phyloP scores from a whole-genome alignment of 2,113 vertebrate genomes.

The Alaudala cheleensis region DNA sequence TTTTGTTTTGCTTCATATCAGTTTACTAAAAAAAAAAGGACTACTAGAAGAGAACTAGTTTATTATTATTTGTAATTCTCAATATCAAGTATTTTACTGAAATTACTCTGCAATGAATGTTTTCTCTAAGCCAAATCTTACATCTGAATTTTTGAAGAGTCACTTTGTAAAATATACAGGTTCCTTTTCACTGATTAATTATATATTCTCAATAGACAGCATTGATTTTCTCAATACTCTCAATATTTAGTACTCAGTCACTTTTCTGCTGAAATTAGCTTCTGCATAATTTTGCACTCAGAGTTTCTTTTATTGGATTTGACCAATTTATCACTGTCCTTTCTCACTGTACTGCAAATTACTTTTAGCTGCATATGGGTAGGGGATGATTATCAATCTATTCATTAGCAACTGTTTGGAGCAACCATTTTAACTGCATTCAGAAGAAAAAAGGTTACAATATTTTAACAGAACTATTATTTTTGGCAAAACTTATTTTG shows the following conservation, averaged over 20 bases:
- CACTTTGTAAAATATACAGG: neutral
- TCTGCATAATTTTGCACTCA: neutral
- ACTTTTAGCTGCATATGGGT: neutral
- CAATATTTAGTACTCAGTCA: neutral
- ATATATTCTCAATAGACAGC: neutral
- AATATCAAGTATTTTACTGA: neutral
- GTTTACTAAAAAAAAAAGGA: neutral
- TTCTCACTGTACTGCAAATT: neutral
- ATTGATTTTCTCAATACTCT: neutral
- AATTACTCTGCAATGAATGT: neutral
- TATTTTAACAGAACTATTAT: neutral
- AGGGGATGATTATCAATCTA: neutral
- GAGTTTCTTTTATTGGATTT: neutral
- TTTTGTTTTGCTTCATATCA: neutral
- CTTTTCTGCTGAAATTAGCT: neutral
- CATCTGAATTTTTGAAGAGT: neutral
- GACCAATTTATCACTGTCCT: neutral
- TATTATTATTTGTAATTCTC: neutral
- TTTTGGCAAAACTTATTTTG: neutral
- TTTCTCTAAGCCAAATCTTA: neutral
- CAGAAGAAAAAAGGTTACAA: neutral
- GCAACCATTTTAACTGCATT: neutral
- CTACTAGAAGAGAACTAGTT: neutral
- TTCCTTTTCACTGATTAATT: neutral
- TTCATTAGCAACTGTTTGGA: neutral